Percentiles rank a stretch among this genome's conserved stretches.
These are phyloP conservation scores for Rhynchonema sp. DNA, from an alignment of 2,888 invertebrate genomes.

Conservation along the genomic window DNA sequence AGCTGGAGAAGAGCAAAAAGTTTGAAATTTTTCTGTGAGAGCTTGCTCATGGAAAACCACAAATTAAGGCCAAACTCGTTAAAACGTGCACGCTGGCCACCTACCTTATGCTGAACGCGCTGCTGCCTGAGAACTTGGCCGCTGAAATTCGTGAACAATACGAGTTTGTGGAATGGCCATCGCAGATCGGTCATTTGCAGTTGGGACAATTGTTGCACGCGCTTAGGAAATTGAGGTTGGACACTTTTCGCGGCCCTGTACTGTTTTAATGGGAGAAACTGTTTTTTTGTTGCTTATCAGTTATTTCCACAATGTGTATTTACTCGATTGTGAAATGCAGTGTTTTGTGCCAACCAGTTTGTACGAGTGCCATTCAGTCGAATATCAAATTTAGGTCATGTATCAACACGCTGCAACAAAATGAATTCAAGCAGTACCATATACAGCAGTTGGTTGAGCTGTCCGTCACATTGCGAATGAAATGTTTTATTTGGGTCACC, in stretches of 20 bases:
- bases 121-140: constrained; percentile 5
- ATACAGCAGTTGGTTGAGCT: constrained; percentile 20
- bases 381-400: neutral
- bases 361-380: too few relatives aligned
- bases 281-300: too few relatives aligned
- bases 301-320: too few relatives aligned
- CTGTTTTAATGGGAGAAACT: too few relatives aligned
- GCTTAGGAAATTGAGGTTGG: neutral
- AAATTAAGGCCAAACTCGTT: neutral
- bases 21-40: neutral
- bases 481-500: constrained; percentile 16
- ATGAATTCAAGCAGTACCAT: constrained; percentile 1
- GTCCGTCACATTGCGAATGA: constrained; percentile 20
- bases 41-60: neutral
- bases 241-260: too few relatives aligned
- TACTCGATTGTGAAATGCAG: too few relatives aligned
- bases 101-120: constrained; percentile 7
- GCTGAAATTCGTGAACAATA: constrained; percentile 4
- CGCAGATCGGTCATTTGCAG: neutral
- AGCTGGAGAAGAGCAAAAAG: neutral
- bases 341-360: too few relatives aligned
- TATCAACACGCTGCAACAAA: neutral
- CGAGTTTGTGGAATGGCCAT: constrained; percentile 7
- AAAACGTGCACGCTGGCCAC: neutral
- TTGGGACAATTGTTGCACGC: neutral